Base-by-base conservation (phyloP, 1,140 invertebrate genomes). In the Steinernema feltiae region DNA sequence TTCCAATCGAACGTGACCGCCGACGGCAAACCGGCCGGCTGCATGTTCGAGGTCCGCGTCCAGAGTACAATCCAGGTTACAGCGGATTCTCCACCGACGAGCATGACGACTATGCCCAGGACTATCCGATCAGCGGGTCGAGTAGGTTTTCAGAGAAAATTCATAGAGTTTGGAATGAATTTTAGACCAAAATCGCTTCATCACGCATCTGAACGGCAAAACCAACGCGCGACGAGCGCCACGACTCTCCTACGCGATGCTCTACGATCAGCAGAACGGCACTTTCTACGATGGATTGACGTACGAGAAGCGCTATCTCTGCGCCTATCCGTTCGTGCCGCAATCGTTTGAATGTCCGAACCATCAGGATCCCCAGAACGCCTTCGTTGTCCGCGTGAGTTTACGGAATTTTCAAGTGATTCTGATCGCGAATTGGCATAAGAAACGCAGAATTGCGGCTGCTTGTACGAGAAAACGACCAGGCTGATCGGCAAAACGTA, bases 281-380 rank as follows among this genome's bases (percentile, higher is more conserved):
- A 74, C 72, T 0, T 78, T 79, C 72, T 78, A 78, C 76, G 72
- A 79, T 30, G 78, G 73, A 1, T 18, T 71, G 3, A 70, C 71
- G 17, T 80, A 80, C 48, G 72, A 79, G 32, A 3, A 15, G 7
- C 32, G 78, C 32, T 27, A 30, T 15, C 71, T 48, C 18, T 80
- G 79, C 32, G 7, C 70, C 17, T 79, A 75, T 32, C 21, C 24
- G 1, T 80, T 69, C 69, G 63, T 73, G 24, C 48, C 79, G 2
- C 79, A 80, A 48, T 29, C 30, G 17, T 79, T 78, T 63, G 63
- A 32, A 7, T 80, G 79, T 71, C 78, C 78, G 18, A 78, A 75
- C 46, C 48, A 27, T 17, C 31, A 76, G 29, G 73, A 46, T 31
- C 12, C 27, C 0, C 35, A 17, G 18, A 73, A 75, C 29, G 77